These are phyloP conservation scores for Eristalinus aeneus DNA, from an alignment of 2,888 invertebrate species.

Conservation along the genomic window DNA sequence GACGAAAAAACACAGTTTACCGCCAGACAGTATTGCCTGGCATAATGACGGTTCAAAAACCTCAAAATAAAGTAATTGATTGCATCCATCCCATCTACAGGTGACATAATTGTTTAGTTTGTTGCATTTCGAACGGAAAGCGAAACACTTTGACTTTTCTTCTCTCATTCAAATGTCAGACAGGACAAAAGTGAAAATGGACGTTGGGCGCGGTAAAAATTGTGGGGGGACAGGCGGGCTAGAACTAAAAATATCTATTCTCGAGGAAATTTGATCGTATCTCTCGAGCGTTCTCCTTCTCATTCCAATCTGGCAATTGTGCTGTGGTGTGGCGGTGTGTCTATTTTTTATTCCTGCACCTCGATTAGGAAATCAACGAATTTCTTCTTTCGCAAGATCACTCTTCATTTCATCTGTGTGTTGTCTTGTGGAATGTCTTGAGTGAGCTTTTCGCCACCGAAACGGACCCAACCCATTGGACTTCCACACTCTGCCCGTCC, in stretches of 20 bases:
- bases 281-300: constrained; percentile 8
- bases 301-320: neutral
- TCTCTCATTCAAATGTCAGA: constrained; percentile 25
- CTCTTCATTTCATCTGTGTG: constrained; percentile 62
- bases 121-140: constrained; percentile 20
- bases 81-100: constrained; percentile 26
- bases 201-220: neutral
- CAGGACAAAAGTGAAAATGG: constrained; percentile 42
- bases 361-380: constrained; percentile 51
- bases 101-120: constrained; percentile 59
- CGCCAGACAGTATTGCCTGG: constrained; percentile 64
- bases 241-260: neutral
- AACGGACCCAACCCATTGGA: too few species aligned
- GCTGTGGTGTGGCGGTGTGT: constrained; percentile 10
- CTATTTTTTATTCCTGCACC: constrained; percentile 22
- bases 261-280: constrained; percentile 58
- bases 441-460: neutral
- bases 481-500: too few species aligned
- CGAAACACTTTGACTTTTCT: constrained; percentile 50
- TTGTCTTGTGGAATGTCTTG: constrained; percentile 27
- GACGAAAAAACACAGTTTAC: constrained; percentile 41
- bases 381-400: constrained; percentile 64
- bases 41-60: constrained; percentile 63
- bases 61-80: constrained; percentile 47
- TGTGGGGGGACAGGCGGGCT: constrained; percentile 3